Conservation (phyloP, 2,888 invertebrate species). For the Spisula subtruncata region DNA sequence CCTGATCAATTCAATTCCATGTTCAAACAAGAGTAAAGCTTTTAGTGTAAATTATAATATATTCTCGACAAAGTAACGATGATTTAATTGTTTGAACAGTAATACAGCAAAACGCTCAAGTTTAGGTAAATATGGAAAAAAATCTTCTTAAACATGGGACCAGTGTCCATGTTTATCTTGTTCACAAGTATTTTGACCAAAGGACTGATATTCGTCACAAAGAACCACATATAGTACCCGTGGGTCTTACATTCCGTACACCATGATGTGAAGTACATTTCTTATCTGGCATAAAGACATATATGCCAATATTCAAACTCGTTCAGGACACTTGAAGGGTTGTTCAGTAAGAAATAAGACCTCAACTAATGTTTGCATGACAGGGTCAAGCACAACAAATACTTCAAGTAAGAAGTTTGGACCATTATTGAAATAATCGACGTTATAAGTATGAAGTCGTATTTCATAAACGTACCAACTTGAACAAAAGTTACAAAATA, state of each 20-base stretch:
- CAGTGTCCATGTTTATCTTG: not conserved
- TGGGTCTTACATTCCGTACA: not conserved
- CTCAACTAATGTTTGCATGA: constrained; percentile 19
- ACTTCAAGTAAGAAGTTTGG: constrained; percentile 26
- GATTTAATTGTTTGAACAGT: too few relatives aligned
- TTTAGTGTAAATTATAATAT: too few relatives aligned
- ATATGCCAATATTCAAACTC: constrained; percentile 6
- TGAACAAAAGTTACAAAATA: too few relatives aligned
- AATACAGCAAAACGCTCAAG: too few relatives aligned
- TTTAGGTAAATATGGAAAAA: too few relatives aligned
- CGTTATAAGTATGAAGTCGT: not conserved
- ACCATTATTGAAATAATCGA: not conserved
- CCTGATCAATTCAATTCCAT: too few relatives aligned
- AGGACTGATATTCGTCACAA: not conserved
- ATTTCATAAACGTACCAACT: not conserved
- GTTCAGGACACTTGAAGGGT: not conserved
- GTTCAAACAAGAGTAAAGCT: too few relatives aligned
- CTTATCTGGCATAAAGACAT: not conserved
- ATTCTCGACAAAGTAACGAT: too few relatives aligned
- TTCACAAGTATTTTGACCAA: not conserved
- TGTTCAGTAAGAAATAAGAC: not conserved
- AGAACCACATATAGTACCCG: not conserved
- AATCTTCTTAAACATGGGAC: not conserved
- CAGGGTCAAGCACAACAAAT: constrained; percentile 26
- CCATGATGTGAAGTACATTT: not conserved